Base-by-base conservation (phyloP, 2,888 invertebrate species). In the Diaphora mendica region DNA sequence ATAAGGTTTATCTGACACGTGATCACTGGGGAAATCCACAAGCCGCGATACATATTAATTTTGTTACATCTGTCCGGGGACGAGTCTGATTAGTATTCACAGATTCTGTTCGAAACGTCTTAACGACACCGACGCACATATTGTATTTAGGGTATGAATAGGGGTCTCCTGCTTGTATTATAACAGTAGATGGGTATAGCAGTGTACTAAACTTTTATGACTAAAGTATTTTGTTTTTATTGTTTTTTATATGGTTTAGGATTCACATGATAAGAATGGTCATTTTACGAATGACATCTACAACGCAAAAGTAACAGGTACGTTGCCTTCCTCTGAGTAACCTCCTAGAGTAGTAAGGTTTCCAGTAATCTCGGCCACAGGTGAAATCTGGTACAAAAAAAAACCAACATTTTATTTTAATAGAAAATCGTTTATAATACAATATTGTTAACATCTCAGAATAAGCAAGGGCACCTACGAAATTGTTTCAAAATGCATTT, bases 21-120 rank as follows among this genome's bases (percentile, higher is more conserved):
- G 76, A 73, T 82, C 85, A 69, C 88, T 26, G 72, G 88, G 88
- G 89, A 88, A 88, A 88, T 88, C 76, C 82, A 72, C 77, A 74
- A 81, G 71, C 81, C 81, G 77, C 81, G 83, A 77, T 85, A 85
- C 82, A 84, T 80, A 87, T 86, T 87, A 87, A 87, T 87, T 87
- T 86, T 71, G 82, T 81, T 81, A 80, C 84, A 85, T 82, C 79
- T 79, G 76, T 72, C 82, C 72, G 69, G 74, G 79, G 80, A 79
- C 74, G 66, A 64, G 23, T 44, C 75, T 81, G 79, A 84, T 87
- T 88, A 87, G 80, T 80, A 86, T 86, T 79, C 78, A 80, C 66
- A 83, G 81, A 86, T 88, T 86, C 42, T 39, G 64, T 59, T 68
- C 68, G 71, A 39, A 68, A 75, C 65, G 20, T 75, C 68, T 75